A percentile compares a stretch with the other conserved stretches of the same genome.
phyloP scores from a whole-genome alignment of 2,888 invertebrate species.

The Himalopsyche anomala region DNA sequence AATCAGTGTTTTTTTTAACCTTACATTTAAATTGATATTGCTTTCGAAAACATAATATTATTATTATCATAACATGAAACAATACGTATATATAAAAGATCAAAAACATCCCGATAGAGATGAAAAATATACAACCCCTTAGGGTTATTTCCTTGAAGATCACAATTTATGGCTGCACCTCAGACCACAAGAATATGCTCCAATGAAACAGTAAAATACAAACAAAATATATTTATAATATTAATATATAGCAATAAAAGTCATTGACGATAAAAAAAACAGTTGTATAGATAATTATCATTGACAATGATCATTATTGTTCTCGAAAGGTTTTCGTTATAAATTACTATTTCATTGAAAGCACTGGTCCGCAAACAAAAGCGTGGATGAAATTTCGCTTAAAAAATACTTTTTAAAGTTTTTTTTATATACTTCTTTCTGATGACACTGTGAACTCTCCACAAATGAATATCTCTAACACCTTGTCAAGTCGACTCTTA shows the following conservation, averaged over 20 bases:
- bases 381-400: constrained; percentile 10
- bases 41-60: constrained; percentile 58
- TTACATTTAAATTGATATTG: constrained; percentile 54
- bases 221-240: neutral
- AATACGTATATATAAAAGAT: constrained; percentile 49
- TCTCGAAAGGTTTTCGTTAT: neutral
- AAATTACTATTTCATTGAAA: neutral
- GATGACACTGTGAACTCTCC: constrained; percentile 36
- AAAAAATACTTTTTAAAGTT: constrained; percentile 9
- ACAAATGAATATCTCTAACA: constrained; percentile 36
- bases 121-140: constrained; percentile 55
- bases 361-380: constrained; percentile 15
- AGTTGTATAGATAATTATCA: too few species aligned
- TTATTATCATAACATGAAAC: constrained; percentile 42
- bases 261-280: neutral
- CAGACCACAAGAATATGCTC: constrained; percentile 44
- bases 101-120: constrained; percentile 49
- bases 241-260: too few species aligned
- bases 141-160: constrained; percentile 62
- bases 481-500: neutral
- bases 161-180: constrained; percentile 65
- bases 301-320: neutral
- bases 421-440: constrained; percentile 17
- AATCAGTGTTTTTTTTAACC: too few species aligned
- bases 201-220: constrained; percentile 48